A percentile compares a stretch with the other conserved stretches of the same genome.
phyloP scores from a whole-genome alignment of 2,888 invertebrate species.

The Synanthedon myopaeformis region DNA sequence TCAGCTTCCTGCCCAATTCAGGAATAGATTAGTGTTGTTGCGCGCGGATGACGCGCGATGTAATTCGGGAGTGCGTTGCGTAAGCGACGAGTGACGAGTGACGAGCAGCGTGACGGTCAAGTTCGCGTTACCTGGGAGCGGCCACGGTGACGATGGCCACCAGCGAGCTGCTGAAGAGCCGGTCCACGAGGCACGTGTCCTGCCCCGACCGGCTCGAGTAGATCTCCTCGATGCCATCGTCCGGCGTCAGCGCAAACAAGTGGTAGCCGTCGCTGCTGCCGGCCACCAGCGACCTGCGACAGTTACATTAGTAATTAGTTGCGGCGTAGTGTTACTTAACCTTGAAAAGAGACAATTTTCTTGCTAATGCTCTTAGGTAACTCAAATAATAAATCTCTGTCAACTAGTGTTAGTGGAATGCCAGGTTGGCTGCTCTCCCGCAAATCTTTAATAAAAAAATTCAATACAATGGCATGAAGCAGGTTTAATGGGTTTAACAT shows the following conservation, averaged over 20 bases:
- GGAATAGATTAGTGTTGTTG: too few species aligned
- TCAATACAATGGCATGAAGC: too few species aligned
- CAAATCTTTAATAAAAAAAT: too few species aligned
- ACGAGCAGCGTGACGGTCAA: constrained; percentile 20
- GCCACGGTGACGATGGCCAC: constrained; percentile 94
- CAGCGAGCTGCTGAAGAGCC: constrained; percentile 96
- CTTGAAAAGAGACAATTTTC: too few species aligned
- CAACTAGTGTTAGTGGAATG: too few species aligned
- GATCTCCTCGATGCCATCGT: constrained; percentile 89
- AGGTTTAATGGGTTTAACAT: too few species aligned
- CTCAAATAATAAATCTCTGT: too few species aligned
- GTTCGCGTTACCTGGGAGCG: constrained; percentile 81
- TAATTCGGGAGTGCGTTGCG: constrained; percentile 2
- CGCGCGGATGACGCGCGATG: not conserved
- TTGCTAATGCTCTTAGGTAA: too few species aligned
- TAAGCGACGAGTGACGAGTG: constrained; percentile 1
- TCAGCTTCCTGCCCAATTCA: constrained; percentile 72
- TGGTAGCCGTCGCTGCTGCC: constrained; percentile 93
- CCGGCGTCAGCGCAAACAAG: constrained; percentile 84
- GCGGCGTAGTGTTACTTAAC: too few species aligned
- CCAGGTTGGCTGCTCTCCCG: too few species aligned
- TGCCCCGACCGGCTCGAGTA: constrained; percentile 87
- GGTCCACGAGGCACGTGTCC: constrained; percentile 92
- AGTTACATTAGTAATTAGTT: too few species aligned
- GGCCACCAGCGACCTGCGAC: constrained; percentile 92